phyloP scores from a whole-genome alignment of 1,140 invertebrate genomes.

The fruit fly (Drosophila melanogaster) region DNA sequence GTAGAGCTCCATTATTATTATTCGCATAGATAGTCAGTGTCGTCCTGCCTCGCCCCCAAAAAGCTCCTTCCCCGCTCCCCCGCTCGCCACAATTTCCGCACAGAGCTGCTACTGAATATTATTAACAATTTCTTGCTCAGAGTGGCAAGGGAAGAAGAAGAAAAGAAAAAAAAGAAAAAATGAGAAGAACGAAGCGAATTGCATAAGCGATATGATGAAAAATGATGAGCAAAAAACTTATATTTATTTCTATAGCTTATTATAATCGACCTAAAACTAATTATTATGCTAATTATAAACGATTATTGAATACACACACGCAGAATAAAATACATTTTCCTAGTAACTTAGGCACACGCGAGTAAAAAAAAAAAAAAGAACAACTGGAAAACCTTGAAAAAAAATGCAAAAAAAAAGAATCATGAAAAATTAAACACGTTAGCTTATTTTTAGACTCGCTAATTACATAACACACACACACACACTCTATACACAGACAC shows the following conservation, averaged over 20 bases:
- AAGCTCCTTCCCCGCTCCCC: neutral
- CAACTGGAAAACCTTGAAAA: slow-evolving; percentile 4
- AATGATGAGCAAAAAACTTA: slow-evolving; percentile 46
- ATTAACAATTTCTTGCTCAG: slow-evolving; percentile 25
- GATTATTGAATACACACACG: slow-evolving; percentile 40
- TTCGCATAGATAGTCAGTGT: slow-evolving; percentile 42
- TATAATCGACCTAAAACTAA: slow-evolving; percentile 66
- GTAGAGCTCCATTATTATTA: slow-evolving; percentile 29
- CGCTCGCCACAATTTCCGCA: neutral
- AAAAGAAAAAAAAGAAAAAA: slow-evolving; percentile 8
- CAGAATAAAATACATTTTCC: slow-evolving; percentile 58
- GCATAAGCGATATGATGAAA: slow-evolving; percentile 13
- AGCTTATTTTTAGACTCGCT: slow-evolving; percentile 51
- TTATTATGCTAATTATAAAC: slow-evolving; percentile 66
- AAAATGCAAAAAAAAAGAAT: slow-evolving; percentile 15
- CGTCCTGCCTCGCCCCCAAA: slow-evolving; percentile 23
- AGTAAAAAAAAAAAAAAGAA: slow-evolving; percentile 12
- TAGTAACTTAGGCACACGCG: slow-evolving; percentile 65
- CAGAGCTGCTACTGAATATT: slow-evolving; percentile 22
- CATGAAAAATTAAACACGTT: slow-evolving; percentile 20
- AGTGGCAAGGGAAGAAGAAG: slow-evolving; percentile 30
- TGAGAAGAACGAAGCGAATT: slow-evolving; percentile 23
- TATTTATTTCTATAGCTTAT: slow-evolving; percentile 79
- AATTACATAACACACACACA: slow-evolving; percentile 28
- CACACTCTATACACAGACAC: slow-evolving; percentile 19